Conservation (phyloP, 2,888 invertebrate genomes). For the Noctua comes region DNA sequence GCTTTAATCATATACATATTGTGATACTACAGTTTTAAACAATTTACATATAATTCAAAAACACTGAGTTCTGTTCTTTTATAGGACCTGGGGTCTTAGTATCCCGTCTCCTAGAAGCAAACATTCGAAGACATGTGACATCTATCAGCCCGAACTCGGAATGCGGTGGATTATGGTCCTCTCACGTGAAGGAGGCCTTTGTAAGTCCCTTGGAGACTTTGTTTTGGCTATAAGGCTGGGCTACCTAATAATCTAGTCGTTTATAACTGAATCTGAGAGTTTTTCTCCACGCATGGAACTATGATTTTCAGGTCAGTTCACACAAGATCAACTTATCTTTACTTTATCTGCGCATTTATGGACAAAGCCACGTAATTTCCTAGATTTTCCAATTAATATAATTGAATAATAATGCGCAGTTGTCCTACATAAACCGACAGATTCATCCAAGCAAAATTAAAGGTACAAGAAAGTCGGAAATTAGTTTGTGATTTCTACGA, state of each 20-base stretch:
- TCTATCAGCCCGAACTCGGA: background rate
- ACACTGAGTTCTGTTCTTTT: background rate
- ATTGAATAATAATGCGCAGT: background rate
- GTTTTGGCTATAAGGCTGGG: background rate
- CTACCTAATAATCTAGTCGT: background rate
- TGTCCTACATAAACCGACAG: background rate
- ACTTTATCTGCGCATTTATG: background rate
- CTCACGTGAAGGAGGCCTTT: background rate
- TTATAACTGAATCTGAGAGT: background rate
- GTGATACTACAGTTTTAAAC: background rate
- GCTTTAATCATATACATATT: background rate
- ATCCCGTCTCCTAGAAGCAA: background rate
- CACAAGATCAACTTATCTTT: background rate
- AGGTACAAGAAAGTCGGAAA: conserved; percentile 2
- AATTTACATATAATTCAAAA: background rate
- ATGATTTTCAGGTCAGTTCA: background rate
- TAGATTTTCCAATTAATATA: background rate
- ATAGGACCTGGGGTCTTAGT: background rate
- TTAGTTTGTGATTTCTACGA: background rate
- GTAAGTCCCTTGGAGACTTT: background rate
- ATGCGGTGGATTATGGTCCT: background rate
- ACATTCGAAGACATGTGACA: background rate
- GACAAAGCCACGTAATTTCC: background rate
- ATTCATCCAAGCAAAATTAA: conserved; percentile 18
- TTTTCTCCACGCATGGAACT: background rate